phyloP scores from a whole-genome alignment of 2,113 vertebrate genomes.

The Ameiurus melas region DNA sequence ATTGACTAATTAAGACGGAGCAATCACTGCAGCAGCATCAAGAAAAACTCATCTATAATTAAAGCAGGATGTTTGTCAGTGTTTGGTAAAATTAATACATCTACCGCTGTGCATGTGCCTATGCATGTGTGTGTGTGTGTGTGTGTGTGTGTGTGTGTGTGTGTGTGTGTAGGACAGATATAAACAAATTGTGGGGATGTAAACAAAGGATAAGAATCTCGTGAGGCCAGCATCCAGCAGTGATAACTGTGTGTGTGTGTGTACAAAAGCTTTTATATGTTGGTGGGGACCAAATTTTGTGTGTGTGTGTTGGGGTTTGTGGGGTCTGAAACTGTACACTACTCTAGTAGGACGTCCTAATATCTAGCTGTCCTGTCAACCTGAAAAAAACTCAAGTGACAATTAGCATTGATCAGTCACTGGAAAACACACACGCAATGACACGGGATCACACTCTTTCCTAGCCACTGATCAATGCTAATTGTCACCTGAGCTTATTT shows the following conservation, averaged over 20 bases:
- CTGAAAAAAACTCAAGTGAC: slow-evolving; percentile 69
- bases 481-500: slow-evolving; percentile 75
- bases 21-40: slow-evolving; percentile 51
- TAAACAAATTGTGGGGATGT: slow-evolving; percentile 35
- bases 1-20: slow-evolving; percentile 60
- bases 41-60: slow-evolving; percentile 55
- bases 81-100: slow-evolving; percentile 57
- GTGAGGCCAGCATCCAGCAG: slow-evolving; percentile 36
- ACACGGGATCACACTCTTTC: slow-evolving; percentile 58
- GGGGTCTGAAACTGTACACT: neutral
- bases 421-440: slow-evolving; percentile 59
- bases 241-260: neutral
- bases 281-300: neutral
- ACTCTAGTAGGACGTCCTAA: neutral
- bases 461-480: slow-evolving; percentile 78
- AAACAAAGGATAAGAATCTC: slow-evolving; percentile 48
- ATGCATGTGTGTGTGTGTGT: slow-evolving; percentile 23
- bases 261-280: neutral
- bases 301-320: slow-evolving; percentile 11
- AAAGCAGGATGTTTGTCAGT: slow-evolving; percentile 53
- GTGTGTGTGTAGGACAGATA: neutral
- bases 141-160: slow-evolving; percentile 33
- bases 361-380: slow-evolving; percentile 18
- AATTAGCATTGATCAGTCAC: slow-evolving; percentile 81
- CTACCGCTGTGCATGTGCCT: slow-evolving; percentile 22